Conservation (phyloP, 2,797 vertebrate genomes). For the Sarcoramphus papa region DNA sequence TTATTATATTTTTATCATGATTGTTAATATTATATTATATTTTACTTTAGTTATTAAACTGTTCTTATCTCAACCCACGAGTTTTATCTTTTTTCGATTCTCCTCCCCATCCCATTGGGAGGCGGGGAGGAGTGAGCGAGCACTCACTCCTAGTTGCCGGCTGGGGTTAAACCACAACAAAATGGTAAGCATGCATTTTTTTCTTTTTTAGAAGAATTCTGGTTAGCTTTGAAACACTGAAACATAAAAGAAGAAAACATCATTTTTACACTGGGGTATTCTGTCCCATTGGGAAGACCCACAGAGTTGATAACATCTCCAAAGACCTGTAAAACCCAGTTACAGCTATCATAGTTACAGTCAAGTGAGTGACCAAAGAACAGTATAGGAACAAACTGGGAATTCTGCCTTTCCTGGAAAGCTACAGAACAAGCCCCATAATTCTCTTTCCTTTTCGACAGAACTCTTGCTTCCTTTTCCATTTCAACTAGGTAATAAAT, state of each 20-base stretch:
- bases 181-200: neutral
- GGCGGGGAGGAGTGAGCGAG: too few relatives aligned
- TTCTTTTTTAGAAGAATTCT: neutral
- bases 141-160: too few relatives aligned
- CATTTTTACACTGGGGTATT: neutral
- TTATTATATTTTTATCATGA: too few relatives aligned
- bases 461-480: neutral
- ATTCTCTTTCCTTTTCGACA: neutral
- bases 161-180: too few relatives aligned
- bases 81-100: too few relatives aligned
- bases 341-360: neutral
- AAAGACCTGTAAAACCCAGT: neutral
- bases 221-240: neutral
- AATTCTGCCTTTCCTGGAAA: neutral
- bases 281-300: neutral
- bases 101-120: too few relatives aligned
- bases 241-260: neutral
- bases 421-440: neutral
- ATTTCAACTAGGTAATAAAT: neutral
- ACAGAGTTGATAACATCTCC: neutral
- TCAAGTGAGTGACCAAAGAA: neutral
- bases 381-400: neutral
- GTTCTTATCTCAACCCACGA: too few relatives aligned
- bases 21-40: too few relatives aligned
- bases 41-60: too few relatives aligned